phyloP scores from a whole-genome alignment of 2,888 invertebrate genomes.

The Metopia argyrocephala region DNA sequence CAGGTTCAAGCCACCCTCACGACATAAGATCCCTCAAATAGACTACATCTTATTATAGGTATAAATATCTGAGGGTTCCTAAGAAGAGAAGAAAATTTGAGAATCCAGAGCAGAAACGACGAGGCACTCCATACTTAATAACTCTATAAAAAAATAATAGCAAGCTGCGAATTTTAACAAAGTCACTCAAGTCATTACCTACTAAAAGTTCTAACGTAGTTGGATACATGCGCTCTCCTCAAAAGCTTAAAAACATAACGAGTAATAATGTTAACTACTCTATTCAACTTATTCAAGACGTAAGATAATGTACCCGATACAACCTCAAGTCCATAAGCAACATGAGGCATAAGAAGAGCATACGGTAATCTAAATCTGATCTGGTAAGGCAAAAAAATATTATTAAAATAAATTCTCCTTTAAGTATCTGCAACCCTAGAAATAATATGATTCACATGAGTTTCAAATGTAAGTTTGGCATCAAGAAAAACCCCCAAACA shows the following conservation, averaged over 20 bases:
- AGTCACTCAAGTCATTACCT: not conserved
- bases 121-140: not conserved
- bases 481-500: not conserved
- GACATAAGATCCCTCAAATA: not conserved
- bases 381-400: no score
- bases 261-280: not conserved
- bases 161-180: no score
- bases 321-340: not conserved
- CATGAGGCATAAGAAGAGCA: not conserved
- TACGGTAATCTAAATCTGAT: no score
- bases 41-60: not conserved
- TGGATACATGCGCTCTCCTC: not conserved
- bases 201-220: not conserved
- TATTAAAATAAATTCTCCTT: conserved; percentile 1
- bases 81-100: not conserved
- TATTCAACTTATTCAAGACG: no score
- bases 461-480: not conserved
- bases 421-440: not conserved
- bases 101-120: no score
- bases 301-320: not conserved
- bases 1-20: not conserved
- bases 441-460: not conserved
- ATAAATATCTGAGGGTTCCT: no score
- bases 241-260: no score
- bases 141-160: no score